Conservation (phyloP, 2,797 vertebrate genomes). For the Rhadinocentrus ornatus region DNA sequence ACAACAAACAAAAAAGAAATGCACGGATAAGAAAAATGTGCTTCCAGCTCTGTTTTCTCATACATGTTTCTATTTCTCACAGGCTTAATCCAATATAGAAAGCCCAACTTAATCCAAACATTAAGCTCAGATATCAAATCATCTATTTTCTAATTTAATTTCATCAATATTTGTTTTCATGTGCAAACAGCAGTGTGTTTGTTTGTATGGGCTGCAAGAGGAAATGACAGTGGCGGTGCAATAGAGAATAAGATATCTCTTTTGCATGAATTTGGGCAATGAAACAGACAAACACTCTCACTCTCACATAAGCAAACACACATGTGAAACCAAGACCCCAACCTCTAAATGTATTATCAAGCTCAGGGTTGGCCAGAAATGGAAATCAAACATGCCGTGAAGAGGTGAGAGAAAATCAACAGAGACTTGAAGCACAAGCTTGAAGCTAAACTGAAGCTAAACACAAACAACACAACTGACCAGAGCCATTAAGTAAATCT, state of each 20-base stretch:
- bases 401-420: conserved; percentile 56
- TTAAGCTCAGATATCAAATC: conserved; percentile 79
- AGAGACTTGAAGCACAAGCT: conserved; percentile 45
- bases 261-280: conserved; percentile 58
- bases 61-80: conserved; percentile 57
- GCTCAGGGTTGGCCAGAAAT: conserved; percentile 55
- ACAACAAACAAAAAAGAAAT: neutral
- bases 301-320: conserved; percentile 47
- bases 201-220: conserved; percentile 64
- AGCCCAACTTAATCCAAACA: conserved; percentile 75
- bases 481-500: conserved; percentile 45
- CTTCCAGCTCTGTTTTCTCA: conserved; percentile 42
- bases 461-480: conserved; percentile 37
- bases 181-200: conserved; percentile 73
- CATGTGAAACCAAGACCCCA: conserved; percentile 43
- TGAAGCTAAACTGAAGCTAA: conserved; percentile 16
- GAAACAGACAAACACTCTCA: conserved; percentile 45
- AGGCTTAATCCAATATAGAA: conserved; percentile 73
- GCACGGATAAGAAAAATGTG: conserved; percentile 29
- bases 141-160: conserved; percentile 78
- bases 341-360: conserved; percentile 67
- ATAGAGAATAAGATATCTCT: conserved; percentile 65
- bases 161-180: conserved; percentile 81
- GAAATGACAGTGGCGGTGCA: conserved; percentile 29
- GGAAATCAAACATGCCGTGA: conserved; percentile 67